These are phyloP conservation scores for Sarcophaga caerulescens DNA, from an alignment of 2,888 invertebrate genomes.

Conservation along the genomic window DNA sequence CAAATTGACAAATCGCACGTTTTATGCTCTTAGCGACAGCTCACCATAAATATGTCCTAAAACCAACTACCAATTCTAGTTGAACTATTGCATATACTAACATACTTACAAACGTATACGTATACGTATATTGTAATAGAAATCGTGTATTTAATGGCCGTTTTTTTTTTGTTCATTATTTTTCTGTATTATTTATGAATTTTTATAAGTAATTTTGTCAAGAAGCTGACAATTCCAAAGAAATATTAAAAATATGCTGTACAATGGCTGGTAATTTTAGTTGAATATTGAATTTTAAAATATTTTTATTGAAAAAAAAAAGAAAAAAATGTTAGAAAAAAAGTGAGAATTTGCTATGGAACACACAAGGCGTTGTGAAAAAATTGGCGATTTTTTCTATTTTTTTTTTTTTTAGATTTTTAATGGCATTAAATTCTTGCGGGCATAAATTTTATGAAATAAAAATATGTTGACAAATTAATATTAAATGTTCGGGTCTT, in stretches of 20 bases:
- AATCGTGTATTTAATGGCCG: slow-evolving; percentile 58
- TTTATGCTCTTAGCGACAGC: slow-evolving; percentile 67
- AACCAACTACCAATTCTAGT: slow-evolving; percentile 51
- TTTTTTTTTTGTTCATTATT: slow-evolving; percentile 20
- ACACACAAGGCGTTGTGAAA: slow-evolving; percentile 45
- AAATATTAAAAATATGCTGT: slow-evolving; percentile 41
- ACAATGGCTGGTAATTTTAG: slow-evolving; percentile 32
- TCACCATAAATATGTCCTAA: slow-evolving; percentile 59
- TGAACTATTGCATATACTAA: slow-evolving; percentile 6
- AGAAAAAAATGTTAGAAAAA: background rate
- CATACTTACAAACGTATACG: background rate
- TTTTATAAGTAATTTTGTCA: slow-evolving; percentile 67
- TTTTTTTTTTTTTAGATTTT: background rate
- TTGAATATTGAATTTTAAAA: slow-evolving; percentile 19
- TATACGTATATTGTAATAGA: slow-evolving; percentile 18
- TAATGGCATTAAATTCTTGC: background rate
- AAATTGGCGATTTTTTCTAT: no score
- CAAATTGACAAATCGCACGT: slow-evolving; percentile 69
- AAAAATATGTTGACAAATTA: slow-evolving; percentile 19
- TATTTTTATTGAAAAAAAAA: background rate
- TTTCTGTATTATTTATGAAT: slow-evolving; percentile 48
- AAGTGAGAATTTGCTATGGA: slow-evolving; percentile 23
- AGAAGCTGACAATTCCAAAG: slow-evolving; percentile 67
- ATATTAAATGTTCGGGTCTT: background rate
- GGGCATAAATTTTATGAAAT: background rate